Evolutionary conservation across 2,113 vertebrate species (phyloP), one percentile per base, ranked within the genome.

Genomic region (Phalacrocorax brasilianus): DNA sequence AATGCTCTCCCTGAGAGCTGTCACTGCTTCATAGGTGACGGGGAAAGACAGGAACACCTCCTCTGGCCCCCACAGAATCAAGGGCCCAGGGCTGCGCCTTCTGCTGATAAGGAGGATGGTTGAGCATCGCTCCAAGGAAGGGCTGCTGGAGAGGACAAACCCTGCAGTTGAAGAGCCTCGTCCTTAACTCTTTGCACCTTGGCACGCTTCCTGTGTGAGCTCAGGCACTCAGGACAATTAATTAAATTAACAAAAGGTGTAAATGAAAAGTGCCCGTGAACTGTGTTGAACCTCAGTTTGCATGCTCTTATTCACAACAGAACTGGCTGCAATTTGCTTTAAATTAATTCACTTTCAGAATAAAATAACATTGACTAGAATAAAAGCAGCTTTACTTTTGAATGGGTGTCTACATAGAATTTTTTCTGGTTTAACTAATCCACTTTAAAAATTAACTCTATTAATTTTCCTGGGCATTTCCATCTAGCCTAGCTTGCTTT

Each of bases 321-420:
- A 85, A 85, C 30, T 73, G 74, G 44, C 49, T 88, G 62, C 85
- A 94, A 85, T 96, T 97, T 82, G 70, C 95, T 95, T 96, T 91
- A 88, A 95, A 96, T 94, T 82, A 91, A 91, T 79, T 89, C 74
- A 9, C 91, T 96, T 96, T 94, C 93, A 76, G 74, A 94, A 79
- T 68, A 88, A 97, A 95, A 91, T 65, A 95, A 89, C 89, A 85
- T 5, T 68, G 84, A 89, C 35, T 30, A 82, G 87, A 89, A 84
- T 68, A 93, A 93, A 94, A 88, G 40, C 61, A 78, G 58, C 70
- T 94, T 96, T 79, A 85, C 28, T 87, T 95, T 87, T 92, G 73
- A 89, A 92, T 78, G 77, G 49, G n/a, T 65, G 61, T 79, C 81
- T 88, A 49, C 71, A 62, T 32, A 89, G 81, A 95, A 93, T 72